These are phyloP conservation scores for Pammene aurita DNA, from an alignment of 2,888 invertebrate species.

Conservation along the genomic window DNA sequence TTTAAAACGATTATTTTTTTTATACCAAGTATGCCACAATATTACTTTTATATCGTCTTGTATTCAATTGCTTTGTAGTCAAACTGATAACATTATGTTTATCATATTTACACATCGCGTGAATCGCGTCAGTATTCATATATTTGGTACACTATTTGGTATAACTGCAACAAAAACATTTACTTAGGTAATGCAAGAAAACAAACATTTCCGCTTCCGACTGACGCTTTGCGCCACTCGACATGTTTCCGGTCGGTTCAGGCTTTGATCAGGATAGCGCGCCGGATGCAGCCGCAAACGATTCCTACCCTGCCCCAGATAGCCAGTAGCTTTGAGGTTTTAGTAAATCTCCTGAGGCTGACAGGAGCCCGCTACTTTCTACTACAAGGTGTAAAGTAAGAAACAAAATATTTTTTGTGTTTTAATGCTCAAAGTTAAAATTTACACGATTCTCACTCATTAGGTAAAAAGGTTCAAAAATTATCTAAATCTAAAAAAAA, in stretches of 20 bases:
- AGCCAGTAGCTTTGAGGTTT: slow-evolving; percentile 24
- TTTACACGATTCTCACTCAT: too few species aligned
- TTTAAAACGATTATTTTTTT: too few species aligned
- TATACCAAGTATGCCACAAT: too few species aligned
- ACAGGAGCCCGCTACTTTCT: slow-evolving; percentile 3
- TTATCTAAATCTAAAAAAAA: too few species aligned
- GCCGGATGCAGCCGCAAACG: slow-evolving; percentile 45
- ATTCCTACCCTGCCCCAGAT: slow-evolving; percentile 42
- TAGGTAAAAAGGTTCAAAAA: too few species aligned
- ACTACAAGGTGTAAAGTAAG: neutral
- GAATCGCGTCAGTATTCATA: too few species aligned
- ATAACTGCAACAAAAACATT: neutral
- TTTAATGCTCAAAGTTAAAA: neutral
- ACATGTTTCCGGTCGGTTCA: slow-evolving; percentile 29
- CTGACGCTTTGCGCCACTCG: neutral
- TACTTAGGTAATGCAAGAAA: neutral
- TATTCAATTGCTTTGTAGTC: too few species aligned
- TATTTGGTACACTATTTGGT: neutral
- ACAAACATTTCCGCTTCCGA: slow-evolving; percentile 11
- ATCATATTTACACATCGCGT: too few species aligned
- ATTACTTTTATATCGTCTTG: too few species aligned
- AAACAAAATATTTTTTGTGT: neutral
- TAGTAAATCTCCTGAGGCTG: neutral
- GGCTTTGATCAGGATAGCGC: slow-evolving; percentile 38
- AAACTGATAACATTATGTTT: too few species aligned